Base-by-base conservation (phyloP, 1,140 invertebrate species). In the Pantala flavescens region DNA sequence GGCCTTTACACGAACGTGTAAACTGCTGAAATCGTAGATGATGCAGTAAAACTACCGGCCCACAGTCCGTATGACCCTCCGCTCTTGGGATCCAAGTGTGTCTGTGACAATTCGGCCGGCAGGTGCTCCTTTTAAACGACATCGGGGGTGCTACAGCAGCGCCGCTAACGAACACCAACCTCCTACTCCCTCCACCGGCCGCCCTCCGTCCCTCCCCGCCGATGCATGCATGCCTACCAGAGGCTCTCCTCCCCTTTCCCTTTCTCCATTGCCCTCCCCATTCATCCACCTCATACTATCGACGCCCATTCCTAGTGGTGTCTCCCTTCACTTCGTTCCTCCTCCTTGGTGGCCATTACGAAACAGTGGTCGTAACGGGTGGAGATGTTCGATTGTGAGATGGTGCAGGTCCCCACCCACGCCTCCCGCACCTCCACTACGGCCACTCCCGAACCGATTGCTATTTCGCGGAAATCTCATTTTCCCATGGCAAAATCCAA, bases 101-200 rank as follows among this genome's bases (percentile, higher is more conserved):
- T 16, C n/a, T 21, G 14, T 16, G 49, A 21, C 16, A 19, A 16
- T 21, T 21, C 14, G 49, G 14, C 49, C 16, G 49, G 3, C 49
- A 63, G 49, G 49, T 63, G 49, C 49, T 63, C 49, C 49, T 63
- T 63, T 63, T 63, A 63, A 63, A 63, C 49, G n/a, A 63, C 49
- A 21, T 16, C n/a, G n/a, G 49, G 49, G 49, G 49, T 12, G 49
- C 16, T 21, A 21, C 49, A 63, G 49, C 49, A 21, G 16, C 49
- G n/a, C n/a, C 49, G 49, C 49, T 36, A 36, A 2, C 28, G 28
- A n/a, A 5, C 28, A 36, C 28, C 28, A 36, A 36, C 28, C 3
- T 36, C 28, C 28, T n/a, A n/a, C n/a, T 9, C 49, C n/a, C 49
- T 3, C 49, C 12, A 3, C 49, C 16, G 16, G 14, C 12, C 49